Percentiles rank a stretch among this genome's conserved stretches.
These are phyloP conservation scores for Oreortyx pictus DNA, from an alignment of 2,797 vertebrate species.

Conservation along the genomic window DNA sequence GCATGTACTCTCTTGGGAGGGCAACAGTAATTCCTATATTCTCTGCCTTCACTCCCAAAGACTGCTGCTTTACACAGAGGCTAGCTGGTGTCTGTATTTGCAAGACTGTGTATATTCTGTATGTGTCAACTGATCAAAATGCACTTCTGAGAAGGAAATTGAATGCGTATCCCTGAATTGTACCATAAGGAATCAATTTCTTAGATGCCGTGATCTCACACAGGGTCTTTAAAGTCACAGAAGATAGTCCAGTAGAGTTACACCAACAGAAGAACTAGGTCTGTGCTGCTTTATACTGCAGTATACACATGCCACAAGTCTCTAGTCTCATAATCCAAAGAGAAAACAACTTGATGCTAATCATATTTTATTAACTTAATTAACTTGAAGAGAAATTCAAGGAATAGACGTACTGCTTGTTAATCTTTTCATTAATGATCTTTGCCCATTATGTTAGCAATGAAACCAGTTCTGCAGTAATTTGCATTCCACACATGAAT, in stretches of 20 bases:
- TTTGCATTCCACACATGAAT: background rate
- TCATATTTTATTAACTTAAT: background rate
- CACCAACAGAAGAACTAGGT: background rate
- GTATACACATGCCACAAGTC: background rate
- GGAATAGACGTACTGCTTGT: background rate
- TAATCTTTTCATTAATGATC: background rate
- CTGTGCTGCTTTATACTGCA: background rate
- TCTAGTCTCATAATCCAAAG: background rate
- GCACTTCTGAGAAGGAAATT: background rate
- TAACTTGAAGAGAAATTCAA: conserved; percentile 1
- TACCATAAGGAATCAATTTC: background rate
- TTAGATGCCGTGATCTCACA: background rate
- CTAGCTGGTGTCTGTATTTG: background rate
- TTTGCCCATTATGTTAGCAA: background rate
- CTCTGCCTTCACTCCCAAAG: background rate
- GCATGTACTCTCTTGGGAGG: background rate
- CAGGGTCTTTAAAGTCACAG: background rate
- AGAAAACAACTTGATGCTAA: background rate
- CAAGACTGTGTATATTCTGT: background rate
- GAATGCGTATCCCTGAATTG: background rate
- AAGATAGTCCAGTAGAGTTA: background rate
- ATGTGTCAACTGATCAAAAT: background rate
- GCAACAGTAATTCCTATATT: background rate
- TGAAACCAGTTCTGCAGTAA: background rate
- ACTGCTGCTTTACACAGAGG: background rate